Evolutionary conservation across 2,888 invertebrate species (phyloP).

Genomic region (Cerastis rubricosa): DNA sequence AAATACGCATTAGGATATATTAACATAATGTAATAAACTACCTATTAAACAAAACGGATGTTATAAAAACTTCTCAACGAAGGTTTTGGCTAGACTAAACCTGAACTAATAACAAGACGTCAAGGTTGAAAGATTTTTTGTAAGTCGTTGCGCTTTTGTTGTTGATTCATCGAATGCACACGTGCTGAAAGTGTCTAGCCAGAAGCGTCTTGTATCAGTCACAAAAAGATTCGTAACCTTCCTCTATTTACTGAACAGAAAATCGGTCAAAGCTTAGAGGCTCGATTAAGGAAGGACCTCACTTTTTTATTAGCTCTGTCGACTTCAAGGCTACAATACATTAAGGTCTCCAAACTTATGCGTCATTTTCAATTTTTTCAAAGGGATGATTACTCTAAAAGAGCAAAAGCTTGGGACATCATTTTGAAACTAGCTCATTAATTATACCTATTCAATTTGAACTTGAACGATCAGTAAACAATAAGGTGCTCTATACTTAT

Average conservation of each 20-base stretch:
- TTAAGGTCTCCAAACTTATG: conserved; percentile 13
- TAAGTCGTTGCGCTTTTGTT: conserved; percentile 20
- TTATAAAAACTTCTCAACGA: conserved; percentile 8
- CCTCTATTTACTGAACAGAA: conserved; percentile 34
- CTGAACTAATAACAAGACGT: conserved; percentile 17
- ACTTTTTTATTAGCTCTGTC: conserved; percentile 7
- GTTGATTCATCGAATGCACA: conserved; percentile 25
- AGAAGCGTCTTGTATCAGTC: neutral
- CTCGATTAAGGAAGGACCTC: conserved; percentile 34
- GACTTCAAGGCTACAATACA: conserved; percentile 29
- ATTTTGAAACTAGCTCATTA: conserved; percentile 21
- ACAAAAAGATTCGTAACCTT: conserved; percentile 44
- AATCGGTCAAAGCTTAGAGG: conserved; percentile 37
- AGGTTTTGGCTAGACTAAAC: conserved; percentile 2
- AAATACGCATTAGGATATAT: neutral
- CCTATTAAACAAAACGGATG: conserved; percentile 14
- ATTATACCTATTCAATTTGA: conserved; percentile 44
- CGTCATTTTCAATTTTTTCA: conserved; percentile 25
- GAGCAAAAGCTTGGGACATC: neutral
- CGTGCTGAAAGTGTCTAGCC: conserved; percentile 10
- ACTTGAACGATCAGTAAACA: conserved; percentile 54
- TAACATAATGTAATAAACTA: neutral
- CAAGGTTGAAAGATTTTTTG: conserved; percentile 39
- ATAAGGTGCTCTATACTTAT: conserved; percentile 23
- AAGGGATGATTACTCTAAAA: conserved; percentile 21